A percentile compares a stretch with the other conserved stretches of the same genome.
phyloP scores from a whole-genome alignment of 2,888 invertebrate genomes.

The Corythucha ciliata region DNA sequence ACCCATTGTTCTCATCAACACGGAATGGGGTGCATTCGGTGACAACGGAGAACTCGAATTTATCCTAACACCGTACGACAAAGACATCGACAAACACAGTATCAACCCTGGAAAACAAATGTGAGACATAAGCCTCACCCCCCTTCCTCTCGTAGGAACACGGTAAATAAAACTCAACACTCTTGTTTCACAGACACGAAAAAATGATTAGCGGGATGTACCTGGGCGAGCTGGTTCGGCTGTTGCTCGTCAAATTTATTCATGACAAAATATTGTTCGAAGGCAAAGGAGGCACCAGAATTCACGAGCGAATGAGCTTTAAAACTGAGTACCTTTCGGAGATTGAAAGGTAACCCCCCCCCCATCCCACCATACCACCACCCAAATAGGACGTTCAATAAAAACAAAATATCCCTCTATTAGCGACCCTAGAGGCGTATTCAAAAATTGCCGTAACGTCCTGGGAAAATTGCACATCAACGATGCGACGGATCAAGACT shows the following conservation, averaged over 20 bases:
- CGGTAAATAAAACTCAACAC: neutral
- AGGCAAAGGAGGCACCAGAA: slow-evolving; percentile 40
- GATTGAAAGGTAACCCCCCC: slow-evolving; percentile 59
- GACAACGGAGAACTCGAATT: slow-evolving; percentile 72
- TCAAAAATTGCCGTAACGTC: slow-evolving; percentile 40
- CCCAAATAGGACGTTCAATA: neutral
- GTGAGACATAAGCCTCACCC: slow-evolving; percentile 12
- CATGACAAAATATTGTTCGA: slow-evolving; percentile 50
- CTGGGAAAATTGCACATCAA: slow-evolving; percentile 43
- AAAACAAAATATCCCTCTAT: neutral
- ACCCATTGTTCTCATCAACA: slow-evolving; percentile 52
- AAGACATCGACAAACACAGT: slow-evolving; percentile 53
- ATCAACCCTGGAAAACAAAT: slow-evolving; percentile 28
- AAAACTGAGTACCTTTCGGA: slow-evolving; percentile 57
- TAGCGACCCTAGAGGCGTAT: slow-evolving; percentile 44
- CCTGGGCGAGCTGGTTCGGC: slow-evolving; percentile 62
- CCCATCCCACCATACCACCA: neutral
- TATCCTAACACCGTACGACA: slow-evolving; percentile 61
- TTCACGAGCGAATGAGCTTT: slow-evolving; percentile 45
- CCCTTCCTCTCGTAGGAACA: neutral
- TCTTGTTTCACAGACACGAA: slow-evolving; percentile 49
- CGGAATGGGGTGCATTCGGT: slow-evolving; percentile 80
- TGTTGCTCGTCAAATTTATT: slow-evolving; percentile 52
- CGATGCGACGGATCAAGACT: slow-evolving; percentile 40
- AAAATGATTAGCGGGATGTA: slow-evolving; percentile 74